Evolutionary conservation across 2,113 vertebrate genomes (phyloP).

Genomic region (Galeopterus variegatus): DNA sequence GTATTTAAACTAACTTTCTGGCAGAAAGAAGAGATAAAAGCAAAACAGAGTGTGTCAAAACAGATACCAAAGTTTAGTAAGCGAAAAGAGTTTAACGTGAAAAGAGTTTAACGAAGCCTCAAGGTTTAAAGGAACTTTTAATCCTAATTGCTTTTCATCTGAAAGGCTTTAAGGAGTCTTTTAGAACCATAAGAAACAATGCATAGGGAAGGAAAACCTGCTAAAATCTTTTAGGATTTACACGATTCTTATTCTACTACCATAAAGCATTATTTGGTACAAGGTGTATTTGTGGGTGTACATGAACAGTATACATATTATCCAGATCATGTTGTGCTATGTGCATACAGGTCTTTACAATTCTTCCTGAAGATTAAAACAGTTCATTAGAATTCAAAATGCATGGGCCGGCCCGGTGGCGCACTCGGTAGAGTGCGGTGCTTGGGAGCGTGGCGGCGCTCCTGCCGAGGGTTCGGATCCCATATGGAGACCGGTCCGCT

Average conservation of each 20-base stretch:
- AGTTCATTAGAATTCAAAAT: constrained; percentile 98
- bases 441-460: too few relatives aligned
- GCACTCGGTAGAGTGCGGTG: too few relatives aligned
- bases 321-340: constrained; percentile 99
- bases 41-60: constrained; percentile 84
- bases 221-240: constrained; percentile 93
- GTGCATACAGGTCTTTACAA: constrained; percentile 99
- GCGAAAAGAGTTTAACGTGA: too few relatives aligned
- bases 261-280: constrained; percentile 97
- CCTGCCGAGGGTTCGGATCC: too few relatives aligned
- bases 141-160: constrained; percentile 88
- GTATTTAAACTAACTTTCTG: constrained; percentile 82
- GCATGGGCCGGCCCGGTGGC: too few relatives aligned
- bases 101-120: constrained; percentile 88
- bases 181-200: constrained; percentile 89
- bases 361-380: constrained; percentile 99
- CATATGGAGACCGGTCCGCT: too few relatives aligned
- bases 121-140: constrained; percentile 87
- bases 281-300: constrained; percentile 91
- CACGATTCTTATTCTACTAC: constrained; percentile 94
- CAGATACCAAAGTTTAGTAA: constrained; percentile 88
- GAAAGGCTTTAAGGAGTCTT: constrained; percentile 90
- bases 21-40: constrained; percentile 76
- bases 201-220: constrained; percentile 90
- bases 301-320: constrained; percentile 96